These are phyloP conservation scores for Prosopocoilus inquinatus DNA, from an alignment of 2,888 invertebrate genomes.

Conservation along the genomic window DNA sequence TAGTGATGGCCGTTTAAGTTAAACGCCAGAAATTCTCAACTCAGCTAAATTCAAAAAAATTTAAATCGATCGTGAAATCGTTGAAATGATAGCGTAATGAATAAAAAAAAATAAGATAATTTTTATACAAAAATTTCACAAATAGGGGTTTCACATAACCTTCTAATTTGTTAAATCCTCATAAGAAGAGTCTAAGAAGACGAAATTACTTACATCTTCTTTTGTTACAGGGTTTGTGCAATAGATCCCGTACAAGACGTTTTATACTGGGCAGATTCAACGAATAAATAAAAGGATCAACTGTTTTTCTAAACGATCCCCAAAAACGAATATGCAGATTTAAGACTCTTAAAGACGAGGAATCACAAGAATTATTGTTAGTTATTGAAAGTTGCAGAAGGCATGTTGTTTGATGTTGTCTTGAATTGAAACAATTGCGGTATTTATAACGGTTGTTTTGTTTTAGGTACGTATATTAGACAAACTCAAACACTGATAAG, in stretches of 20 bases:
- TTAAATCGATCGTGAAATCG: too few relatives aligned
- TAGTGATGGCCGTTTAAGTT: too few relatives aligned
- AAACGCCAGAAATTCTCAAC: too few relatives aligned
- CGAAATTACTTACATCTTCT: neutral
- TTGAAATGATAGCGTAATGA: too few relatives aligned
- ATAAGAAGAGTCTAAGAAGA: neutral
- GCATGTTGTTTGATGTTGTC: conserved; percentile 43
- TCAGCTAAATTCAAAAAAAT: too few relatives aligned
- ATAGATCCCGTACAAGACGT: conserved; percentile 70
- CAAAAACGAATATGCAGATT: conserved; percentile 35
- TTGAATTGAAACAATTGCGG: neutral
- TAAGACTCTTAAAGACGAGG: conserved; percentile 52
- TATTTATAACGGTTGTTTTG: conserved; percentile 1
- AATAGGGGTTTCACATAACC: too few relatives aligned
- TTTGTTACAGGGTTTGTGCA: conserved; percentile 65
- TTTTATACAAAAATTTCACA: too few relatives aligned
- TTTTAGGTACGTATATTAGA: conserved; percentile 74
- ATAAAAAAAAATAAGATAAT: too few relatives aligned
- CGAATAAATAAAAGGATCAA: conserved; percentile 63
- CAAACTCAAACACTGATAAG: conserved; percentile 70
- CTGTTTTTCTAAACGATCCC: conserved; percentile 43
- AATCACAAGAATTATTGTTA: conserved; percentile 72
- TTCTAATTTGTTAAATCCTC: too few relatives aligned
- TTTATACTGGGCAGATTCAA: conserved; percentile 79
- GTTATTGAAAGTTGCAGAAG: conserved; percentile 77